These are phyloP conservation scores for Drosophila gunungcola DNA, from an alignment of 1,140 invertebrate genomes.

Conservation along the genomic window DNA sequence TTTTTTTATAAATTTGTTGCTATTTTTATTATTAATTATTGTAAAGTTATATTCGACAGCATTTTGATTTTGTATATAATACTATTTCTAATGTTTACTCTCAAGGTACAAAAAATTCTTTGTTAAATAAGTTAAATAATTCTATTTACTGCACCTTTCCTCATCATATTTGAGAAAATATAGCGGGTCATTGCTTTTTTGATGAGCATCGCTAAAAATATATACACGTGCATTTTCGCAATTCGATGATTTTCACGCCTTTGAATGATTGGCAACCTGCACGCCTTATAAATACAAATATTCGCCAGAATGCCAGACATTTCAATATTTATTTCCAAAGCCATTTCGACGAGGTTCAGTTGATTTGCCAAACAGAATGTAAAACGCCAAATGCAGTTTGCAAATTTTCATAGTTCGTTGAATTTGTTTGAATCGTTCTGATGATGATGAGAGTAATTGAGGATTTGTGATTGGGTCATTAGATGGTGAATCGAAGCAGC, in stretches of 20 bases:
- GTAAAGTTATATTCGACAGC: no score
- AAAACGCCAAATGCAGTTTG: conserved; percentile 18
- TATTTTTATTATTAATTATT: no score
- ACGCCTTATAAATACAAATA: conserved; percentile 45
- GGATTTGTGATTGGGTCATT: conserved; percentile 27
- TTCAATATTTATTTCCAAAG: conserved; percentile 35
- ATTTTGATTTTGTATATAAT: no score
- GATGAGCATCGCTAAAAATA: conserved; percentile 25
- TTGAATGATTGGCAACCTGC: conserved; percentile 43
- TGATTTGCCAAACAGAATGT: conserved; percentile 29
- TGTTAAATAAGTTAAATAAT: neutral
- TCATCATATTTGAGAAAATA: neutral
- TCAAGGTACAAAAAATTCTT: neutral
- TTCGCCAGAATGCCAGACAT: conserved; percentile 28
- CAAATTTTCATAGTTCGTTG: conserved; percentile 4
- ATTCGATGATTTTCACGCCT: conserved; percentile 38
- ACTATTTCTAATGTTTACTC: neutral
- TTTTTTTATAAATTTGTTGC: no score
- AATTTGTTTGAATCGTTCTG: conserved; percentile 11
- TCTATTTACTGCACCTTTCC: neutral
- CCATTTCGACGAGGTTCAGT: conserved; percentile 8
- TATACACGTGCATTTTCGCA: conserved; percentile 16
- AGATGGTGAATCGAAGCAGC: conserved; percentile 8
- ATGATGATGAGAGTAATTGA: conserved; percentile 1
- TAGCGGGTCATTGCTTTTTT: conserved; percentile 35